Conservation (phyloP, 2,797 vertebrate species). For the Vespertilio murinus region DNA sequence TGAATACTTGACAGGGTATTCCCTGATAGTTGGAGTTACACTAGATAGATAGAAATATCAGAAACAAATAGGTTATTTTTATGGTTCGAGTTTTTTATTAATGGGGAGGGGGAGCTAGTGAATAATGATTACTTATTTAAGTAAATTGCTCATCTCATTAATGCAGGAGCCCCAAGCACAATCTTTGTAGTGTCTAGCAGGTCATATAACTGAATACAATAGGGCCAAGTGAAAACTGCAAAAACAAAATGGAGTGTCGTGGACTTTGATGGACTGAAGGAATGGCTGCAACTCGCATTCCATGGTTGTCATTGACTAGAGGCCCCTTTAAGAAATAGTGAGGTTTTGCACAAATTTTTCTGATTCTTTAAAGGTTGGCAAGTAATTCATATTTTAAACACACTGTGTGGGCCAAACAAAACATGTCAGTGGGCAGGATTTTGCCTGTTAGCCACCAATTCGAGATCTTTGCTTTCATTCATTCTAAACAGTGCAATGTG, state of each 20-base stretch:
- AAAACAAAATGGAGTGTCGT: background rate
- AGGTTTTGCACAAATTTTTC: slow-evolving; percentile 32
- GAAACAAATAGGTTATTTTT: background rate
- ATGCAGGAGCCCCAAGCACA: background rate
- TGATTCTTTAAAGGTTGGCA: slow-evolving; percentile 55
- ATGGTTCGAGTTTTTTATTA: background rate
- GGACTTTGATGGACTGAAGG: too few relatives aligned
- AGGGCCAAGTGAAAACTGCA: background rate
- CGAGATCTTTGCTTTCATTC: slow-evolving; percentile 50
- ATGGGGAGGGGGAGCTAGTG: background rate
- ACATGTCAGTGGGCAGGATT: slow-evolving; percentile 62
- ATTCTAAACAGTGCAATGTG: slow-evolving; percentile 68
- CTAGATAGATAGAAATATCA: background rate
- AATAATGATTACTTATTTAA: slow-evolving; percentile 40
- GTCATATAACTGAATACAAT: background rate
- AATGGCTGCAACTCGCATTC: background rate
- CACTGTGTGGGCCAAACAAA: slow-evolving; percentile 66
- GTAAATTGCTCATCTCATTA: slow-evolving; percentile 19
- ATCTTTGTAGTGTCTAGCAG: background rate
- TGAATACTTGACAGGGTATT: background rate
- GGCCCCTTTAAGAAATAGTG: slow-evolving; percentile 42
- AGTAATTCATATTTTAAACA: slow-evolving; percentile 62
- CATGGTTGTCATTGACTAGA: background rate
- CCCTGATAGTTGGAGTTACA: background rate
- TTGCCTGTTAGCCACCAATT: slow-evolving; percentile 60